phyloP scores from a whole-genome alignment of 37 sponge, comb jelly and placozoan species.

The Oopsacas minuta region DNA sequence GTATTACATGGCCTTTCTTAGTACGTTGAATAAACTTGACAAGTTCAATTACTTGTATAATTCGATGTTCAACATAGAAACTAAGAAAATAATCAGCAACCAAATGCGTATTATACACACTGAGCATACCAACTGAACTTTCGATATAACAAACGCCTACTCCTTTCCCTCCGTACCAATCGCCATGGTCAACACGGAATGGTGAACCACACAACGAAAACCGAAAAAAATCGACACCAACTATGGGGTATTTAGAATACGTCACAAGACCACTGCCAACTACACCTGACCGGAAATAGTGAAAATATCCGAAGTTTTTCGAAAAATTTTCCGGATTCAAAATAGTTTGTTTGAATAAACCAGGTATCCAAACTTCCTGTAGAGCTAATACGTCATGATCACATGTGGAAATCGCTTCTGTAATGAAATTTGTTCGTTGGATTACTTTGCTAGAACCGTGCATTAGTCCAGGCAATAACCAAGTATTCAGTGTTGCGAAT shows the following conservation, averaged over 20 bases:
- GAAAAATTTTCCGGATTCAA: background rate
- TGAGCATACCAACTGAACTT: background rate
- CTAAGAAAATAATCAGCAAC: background rate
- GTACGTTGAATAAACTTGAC: background rate
- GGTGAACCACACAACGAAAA: background rate
- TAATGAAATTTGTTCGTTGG: background rate
- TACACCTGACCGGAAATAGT: background rate
- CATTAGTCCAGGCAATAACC: background rate
- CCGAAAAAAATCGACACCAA: background rate
- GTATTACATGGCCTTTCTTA: background rate
- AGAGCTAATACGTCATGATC: background rate
- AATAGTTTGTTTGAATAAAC: background rate
- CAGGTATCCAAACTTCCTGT: background rate
- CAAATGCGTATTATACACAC: conserved; percentile 14
- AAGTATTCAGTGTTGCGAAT: background rate
- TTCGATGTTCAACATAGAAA: background rate
- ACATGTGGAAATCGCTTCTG: background rate
- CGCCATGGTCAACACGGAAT: background rate
- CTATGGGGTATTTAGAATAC: background rate
- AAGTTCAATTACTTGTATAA: background rate
- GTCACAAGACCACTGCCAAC: conserved; percentile 6
- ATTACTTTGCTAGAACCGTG: background rate
- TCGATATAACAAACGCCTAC: background rate
- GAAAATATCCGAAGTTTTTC: background rate
- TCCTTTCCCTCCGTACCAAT: background rate